phyloP scores from a whole-genome alignment of 23 tunicate species.

The Styela clava region DNA sequence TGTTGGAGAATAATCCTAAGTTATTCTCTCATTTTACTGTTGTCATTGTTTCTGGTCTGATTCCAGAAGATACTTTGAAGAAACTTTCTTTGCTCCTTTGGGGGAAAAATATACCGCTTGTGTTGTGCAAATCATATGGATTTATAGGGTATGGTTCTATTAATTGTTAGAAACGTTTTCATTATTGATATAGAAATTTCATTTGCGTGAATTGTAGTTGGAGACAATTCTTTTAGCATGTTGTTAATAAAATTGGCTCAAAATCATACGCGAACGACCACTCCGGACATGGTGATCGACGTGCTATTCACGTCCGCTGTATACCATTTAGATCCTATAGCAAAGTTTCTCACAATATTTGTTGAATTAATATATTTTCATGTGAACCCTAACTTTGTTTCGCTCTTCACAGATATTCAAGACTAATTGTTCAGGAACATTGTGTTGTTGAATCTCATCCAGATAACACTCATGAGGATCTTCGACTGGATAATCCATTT shows the following conservation, averaged over 20 bases:
- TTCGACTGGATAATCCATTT: constrained; percentile 79
- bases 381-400: too few relatives aligned
- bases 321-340: too few relatives aligned
- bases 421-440: constrained; percentile 73
- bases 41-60: constrained; percentile 50
- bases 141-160: constrained; percentile 80
- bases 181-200: too few relatives aligned
- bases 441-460: constrained; percentile 90
- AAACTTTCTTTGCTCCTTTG: constrained; percentile 53
- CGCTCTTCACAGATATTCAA: constrained; percentile 24
- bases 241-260: too few relatives aligned
- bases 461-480: constrained; percentile 78
- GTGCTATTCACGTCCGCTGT: too few relatives aligned
- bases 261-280: too few relatives aligned
- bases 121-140: constrained; percentile 71
- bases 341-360: too few relatives aligned
- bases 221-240: too few relatives aligned
- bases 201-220: too few relatives aligned
- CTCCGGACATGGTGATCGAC: too few relatives aligned
- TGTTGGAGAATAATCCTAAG: constrained; percentile 51
- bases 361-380: too few relatives aligned
- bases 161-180: too few relatives aligned
- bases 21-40: constrained; percentile 66
- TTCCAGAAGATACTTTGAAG: constrained; percentile 26
- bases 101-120: constrained; percentile 70